phyloP scores from a whole-genome alignment of 2,797 vertebrate genomes.

The Lacerta bilineata region DNA sequence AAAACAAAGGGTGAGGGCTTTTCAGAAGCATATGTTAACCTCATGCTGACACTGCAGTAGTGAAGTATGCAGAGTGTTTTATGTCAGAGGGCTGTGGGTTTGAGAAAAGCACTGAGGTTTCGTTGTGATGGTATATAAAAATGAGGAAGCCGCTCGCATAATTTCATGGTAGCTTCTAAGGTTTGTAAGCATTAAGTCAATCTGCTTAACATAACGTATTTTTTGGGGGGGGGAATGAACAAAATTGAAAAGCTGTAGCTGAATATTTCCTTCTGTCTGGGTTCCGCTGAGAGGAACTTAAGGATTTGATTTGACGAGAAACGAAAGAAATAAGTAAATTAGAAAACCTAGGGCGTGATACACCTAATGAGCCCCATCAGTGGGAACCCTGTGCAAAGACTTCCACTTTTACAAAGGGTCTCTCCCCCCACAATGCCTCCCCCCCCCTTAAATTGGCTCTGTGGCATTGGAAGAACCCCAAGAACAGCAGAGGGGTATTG shows the following conservation, averaged over 20 bases:
- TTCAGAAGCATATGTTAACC: constrained; percentile 77
- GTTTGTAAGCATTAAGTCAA: constrained; percentile 55
- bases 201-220: constrained; percentile 63
- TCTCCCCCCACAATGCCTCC: too few species aligned
- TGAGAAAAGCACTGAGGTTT: constrained; percentile 76
- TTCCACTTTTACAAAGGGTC: too few species aligned
- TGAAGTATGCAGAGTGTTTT: constrained; percentile 72
- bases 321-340: constrained; percentile 47
- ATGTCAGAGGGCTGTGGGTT: constrained; percentile 74
- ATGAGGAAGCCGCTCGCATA: constrained; percentile 78
- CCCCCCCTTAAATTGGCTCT: too few species aligned
- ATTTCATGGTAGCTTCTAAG: constrained; percentile 76
- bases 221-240: constrained; percentile 72
- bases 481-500: too few species aligned
- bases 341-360: too few species aligned
- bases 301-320: constrained; percentile 32
- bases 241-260: constrained; percentile 70
- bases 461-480: too few species aligned
- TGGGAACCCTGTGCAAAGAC: too few species aligned
- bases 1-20: constrained; percentile 76
- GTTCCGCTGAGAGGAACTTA: constrained; percentile 56
- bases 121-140: constrained; percentile 76
- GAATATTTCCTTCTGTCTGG: constrained; percentile 64
- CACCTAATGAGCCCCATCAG: too few species aligned
- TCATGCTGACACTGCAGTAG: constrained; percentile 72